Evolutionary conservation across 2,113 vertebrate genomes (phyloP), one percentile per base, ranked within the genome.

Genomic region (Gallinago media): DNA sequence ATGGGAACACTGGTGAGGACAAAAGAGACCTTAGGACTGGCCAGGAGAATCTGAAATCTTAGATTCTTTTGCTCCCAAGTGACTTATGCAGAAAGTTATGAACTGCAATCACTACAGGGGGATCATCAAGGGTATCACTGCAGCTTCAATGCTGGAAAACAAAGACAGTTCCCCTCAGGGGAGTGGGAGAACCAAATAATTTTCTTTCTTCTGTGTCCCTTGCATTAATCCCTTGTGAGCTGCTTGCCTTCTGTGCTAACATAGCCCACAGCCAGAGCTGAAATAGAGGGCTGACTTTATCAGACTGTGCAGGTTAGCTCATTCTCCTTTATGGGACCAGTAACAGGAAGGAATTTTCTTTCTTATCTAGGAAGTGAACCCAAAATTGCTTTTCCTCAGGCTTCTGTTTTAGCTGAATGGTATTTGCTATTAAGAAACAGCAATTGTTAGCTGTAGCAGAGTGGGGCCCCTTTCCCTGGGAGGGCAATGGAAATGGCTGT

Each of bases 301-400:
- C 93, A 93, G 44, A 54, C 66, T 81, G 42, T 76, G 87, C 92
- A 91, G 73, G 70, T 94, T 94, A 88, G 67, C 56, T 94, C 71
- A 52, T 79, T 93, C 74, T 96, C 50, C 77, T 95, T 92, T 89
- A 88, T 58, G 59, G 85, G 90, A 95, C 93, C 85, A 63, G 88
- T 88, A 94, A 85, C 85, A 96, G 93, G 89, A 94, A 96, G 81
- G 88, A 88, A 88, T 94, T 95, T 96, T 93, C 87, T 88, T 95
- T 95, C 94, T 89, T 96, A 89, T 95, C 89, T 93, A 88, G 88
- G 88, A 97, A 94, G 58, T 62, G 74, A 94, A 88, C 63, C 14
- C 85, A 83, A 93, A 77, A 94, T 96, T 92, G 85, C 46, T 96
- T 96, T 96, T 96, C 85, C 87, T 94, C 71, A 80, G 89, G 81